phyloP scores from a whole-genome alignment of 2,797 vertebrate genomes.

The Sebastes baramenuke region DNA sequence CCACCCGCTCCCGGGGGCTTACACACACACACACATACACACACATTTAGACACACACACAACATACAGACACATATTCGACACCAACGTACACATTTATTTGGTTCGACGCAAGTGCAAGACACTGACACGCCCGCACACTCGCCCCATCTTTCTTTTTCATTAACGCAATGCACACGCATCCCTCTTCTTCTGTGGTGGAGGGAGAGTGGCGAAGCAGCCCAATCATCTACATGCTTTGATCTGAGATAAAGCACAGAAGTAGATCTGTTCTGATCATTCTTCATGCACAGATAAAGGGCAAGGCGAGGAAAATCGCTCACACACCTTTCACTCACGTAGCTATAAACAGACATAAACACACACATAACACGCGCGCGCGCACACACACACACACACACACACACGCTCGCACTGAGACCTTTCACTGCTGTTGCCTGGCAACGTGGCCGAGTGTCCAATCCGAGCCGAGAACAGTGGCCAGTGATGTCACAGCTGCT shows the following conservation, averaged over 20 bases:
- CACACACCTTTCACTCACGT: constrained; percentile 78
- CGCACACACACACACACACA: constrained; percentile 68
- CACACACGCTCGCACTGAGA: constrained; percentile 73
- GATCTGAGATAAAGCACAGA: constrained; percentile 70
- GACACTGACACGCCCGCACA: constrained; percentile 62
- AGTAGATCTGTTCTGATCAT: constrained; percentile 76
- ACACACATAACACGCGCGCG: constrained; percentile 50
- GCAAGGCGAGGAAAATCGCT: constrained; percentile 77
- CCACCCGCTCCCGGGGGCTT: constrained; percentile 90
- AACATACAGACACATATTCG: constrained; percentile 61
- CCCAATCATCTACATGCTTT: constrained; percentile 76
- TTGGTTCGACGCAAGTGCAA: constrained; percentile 66
- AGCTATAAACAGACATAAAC: constrained; percentile 80
- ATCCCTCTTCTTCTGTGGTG: constrained; percentile 65
- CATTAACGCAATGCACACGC: constrained; percentile 63
- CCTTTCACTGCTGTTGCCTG: constrained; percentile 88
- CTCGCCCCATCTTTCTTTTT: constrained; percentile 69
- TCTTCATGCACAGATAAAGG: constrained; percentile 81
- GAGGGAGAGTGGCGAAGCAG: constrained; percentile 46
- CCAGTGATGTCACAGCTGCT: constrained; percentile 86
- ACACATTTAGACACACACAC: constrained; percentile 50
- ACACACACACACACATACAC: constrained; percentile 67
- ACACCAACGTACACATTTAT: constrained; percentile 72
- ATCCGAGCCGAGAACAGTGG: constrained; percentile 83
- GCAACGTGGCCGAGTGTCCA: constrained; percentile 86